Percentiles rank a stretch among this genome's conserved stretches.
Conservation (phyloP, 2,888 invertebrate species). For the Trichopoda pennipes region DNA sequence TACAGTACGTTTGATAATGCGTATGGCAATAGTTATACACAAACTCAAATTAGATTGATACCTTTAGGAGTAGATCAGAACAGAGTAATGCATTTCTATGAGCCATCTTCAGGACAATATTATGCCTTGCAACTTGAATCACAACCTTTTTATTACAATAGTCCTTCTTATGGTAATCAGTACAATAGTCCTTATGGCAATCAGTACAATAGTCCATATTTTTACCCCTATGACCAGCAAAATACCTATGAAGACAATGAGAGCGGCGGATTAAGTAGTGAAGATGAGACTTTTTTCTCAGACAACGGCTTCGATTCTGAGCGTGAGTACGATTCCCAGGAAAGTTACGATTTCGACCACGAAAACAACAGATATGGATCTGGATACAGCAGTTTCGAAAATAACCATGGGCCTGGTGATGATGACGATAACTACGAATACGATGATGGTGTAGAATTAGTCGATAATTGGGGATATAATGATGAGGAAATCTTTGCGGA, state of each 20-base stretch:
- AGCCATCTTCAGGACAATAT: conserved; percentile 61
- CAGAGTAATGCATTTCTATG: conserved; percentile 67
- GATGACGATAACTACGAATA: conserved; percentile 38
- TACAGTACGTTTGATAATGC: not conserved
- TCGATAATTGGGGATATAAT: conserved; percentile 55
- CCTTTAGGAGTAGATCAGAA: conserved; percentile 47
- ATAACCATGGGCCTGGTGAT: conserved; percentile 47
- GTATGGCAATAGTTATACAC: conserved; percentile 7
- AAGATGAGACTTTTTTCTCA: not conserved
- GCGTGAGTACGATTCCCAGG: conserved; percentile 1
- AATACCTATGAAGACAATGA: not conserved
- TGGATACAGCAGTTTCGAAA: conserved; percentile 7
- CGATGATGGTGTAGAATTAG: conserved; percentile 44
- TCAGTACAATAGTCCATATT: not conserved
- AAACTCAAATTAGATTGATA: conserved; percentile 43
- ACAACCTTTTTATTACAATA: conserved; percentile 22
- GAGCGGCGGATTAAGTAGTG: not conserved
- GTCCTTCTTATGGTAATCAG: not conserved
- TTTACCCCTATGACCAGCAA: not conserved
- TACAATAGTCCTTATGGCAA: conserved; percentile 1
- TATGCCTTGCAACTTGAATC: conserved; percentile 57
- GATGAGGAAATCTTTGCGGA: conserved; percentile 54
- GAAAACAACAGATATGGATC: not conserved
- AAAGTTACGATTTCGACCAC: not conserved
- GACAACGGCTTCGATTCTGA: not conserved